phyloP scores from a whole-genome alignment of 2,797 vertebrate species.

The Neomorphus geoffroyi region DNA sequence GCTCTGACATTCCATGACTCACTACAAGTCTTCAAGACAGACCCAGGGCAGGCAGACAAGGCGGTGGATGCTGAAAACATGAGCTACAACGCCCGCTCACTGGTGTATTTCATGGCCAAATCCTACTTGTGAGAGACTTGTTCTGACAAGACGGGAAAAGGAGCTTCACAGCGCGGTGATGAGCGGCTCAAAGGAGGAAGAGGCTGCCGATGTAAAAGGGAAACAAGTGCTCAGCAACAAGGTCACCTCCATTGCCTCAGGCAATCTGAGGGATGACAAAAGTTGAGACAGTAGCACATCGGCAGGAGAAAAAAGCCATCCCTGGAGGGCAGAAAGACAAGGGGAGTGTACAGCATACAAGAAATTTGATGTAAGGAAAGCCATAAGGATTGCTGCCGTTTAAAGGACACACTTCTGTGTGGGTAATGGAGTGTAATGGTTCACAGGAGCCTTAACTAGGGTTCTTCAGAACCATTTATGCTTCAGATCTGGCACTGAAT shows the following conservation, averaged over 20 bases:
- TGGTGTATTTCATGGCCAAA: neutral
- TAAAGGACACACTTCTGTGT: neutral
- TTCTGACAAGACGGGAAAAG: neutral
- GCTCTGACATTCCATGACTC: neutral
- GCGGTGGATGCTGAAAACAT: neutral
- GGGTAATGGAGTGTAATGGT: neutral
- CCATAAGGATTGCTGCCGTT: neutral
- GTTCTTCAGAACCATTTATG: neutral
- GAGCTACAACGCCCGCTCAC: neutral
- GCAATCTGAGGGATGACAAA: conserved; percentile 66
- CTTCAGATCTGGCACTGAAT: neutral
- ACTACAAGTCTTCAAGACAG: neutral
- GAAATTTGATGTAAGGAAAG: neutral
- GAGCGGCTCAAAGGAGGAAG: conserved; percentile 1
- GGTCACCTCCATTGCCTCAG: conserved; percentile 67
- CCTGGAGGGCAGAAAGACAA: conserved; percentile 40
- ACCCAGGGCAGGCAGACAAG: neutral
- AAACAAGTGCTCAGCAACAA: conserved; percentile 47
- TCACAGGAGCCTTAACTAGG: neutral
- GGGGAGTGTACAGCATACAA: neutral
- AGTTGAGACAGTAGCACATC: conserved; percentile 54
- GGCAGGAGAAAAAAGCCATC: conserved; percentile 66
- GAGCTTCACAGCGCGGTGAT: neutral
- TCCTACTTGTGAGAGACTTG: neutral
- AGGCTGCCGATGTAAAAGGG: neutral